Conservation (phyloP, 1,140 invertebrate species). For the Nixonia krombeini region DNA sequence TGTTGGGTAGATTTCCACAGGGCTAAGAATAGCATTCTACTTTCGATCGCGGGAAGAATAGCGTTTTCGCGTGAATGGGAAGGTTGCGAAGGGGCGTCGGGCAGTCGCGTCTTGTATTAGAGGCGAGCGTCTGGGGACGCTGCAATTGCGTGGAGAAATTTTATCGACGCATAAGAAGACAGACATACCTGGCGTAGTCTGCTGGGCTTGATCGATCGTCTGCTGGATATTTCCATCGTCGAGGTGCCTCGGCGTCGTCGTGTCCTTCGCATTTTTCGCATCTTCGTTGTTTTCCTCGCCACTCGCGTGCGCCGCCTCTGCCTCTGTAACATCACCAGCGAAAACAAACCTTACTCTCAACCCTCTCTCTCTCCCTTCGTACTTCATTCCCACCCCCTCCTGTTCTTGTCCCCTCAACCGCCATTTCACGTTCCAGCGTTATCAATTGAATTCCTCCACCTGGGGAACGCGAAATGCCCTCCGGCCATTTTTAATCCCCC, state of each 20-base stretch:
- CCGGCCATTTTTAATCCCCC: no score
- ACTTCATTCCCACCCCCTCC: no score
- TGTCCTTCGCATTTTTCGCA: slow-evolving; percentile 40
- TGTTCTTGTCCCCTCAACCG: no score
- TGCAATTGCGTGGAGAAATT: slow-evolving; percentile 41
- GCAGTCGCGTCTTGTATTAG: slow-evolving; percentile 24
- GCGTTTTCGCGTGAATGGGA: slow-evolving; percentile 15
- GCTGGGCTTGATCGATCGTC: slow-evolving; percentile 60
- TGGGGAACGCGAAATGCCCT: no score
- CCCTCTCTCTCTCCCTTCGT: background rate
- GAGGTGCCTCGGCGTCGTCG: slow-evolving; percentile 35
- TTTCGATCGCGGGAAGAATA: slow-evolving; percentile 18
- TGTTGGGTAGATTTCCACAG: background rate
- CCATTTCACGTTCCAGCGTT: no score
- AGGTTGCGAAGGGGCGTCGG: slow-evolving; percentile 7
- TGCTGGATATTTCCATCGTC: slow-evolving; percentile 47
- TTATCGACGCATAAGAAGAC: slow-evolving; percentile 44
- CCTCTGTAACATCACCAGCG: slow-evolving; percentile 45
- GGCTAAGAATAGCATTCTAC: slow-evolving; percentile 5
- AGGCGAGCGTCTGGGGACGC: slow-evolving; percentile 30
- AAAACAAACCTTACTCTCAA: slow-evolving; percentile 9
- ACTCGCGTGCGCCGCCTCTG: slow-evolving; percentile 13
- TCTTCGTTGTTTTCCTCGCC: slow-evolving; percentile 36
- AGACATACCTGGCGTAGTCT: slow-evolving; percentile 59
- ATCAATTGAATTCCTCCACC: no score